Evolutionary conservation across 2,113 vertebrate species (phyloP).

Genomic region (Talpa occidentalis): DNA sequence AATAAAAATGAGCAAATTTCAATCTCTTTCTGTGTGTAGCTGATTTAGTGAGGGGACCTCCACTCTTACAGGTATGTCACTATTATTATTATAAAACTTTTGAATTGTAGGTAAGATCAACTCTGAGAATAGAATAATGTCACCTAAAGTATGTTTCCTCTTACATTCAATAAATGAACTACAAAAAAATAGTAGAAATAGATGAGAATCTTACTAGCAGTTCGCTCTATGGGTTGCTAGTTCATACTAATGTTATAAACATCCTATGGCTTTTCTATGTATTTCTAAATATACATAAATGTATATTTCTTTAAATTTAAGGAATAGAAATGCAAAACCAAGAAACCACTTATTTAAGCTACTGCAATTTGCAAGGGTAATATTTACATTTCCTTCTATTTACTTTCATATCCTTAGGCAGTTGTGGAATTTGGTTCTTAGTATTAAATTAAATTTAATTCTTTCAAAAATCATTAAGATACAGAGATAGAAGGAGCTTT

Average conservation of each 20-base stretch:
- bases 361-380: background rate
- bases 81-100: background rate
- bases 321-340: background rate
- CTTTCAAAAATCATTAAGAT: constrained; percentile 27
- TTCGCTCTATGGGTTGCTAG: background rate
- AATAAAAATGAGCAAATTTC: background rate
- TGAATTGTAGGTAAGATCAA: background rate
- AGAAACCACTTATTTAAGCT: background rate
- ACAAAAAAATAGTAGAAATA: background rate
- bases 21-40: background rate
- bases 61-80: background rate
- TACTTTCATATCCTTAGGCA: background rate
- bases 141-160: background rate
- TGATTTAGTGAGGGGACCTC: background rate
- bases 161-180: constrained; percentile 8
- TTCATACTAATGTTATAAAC: background rate
- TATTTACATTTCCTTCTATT: constrained; percentile 3
- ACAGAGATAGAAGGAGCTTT: constrained; percentile 27
- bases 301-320: background rate
- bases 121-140: constrained; percentile 7
- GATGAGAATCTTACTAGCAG: background rate
- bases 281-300: background rate
- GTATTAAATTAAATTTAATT: constrained; percentile 43
- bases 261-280: background rate
- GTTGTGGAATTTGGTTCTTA: background rate